Evolutionary conservation across 2,888 invertebrate species (phyloP).

Genomic region (Linnaemya tessellans): DNA sequence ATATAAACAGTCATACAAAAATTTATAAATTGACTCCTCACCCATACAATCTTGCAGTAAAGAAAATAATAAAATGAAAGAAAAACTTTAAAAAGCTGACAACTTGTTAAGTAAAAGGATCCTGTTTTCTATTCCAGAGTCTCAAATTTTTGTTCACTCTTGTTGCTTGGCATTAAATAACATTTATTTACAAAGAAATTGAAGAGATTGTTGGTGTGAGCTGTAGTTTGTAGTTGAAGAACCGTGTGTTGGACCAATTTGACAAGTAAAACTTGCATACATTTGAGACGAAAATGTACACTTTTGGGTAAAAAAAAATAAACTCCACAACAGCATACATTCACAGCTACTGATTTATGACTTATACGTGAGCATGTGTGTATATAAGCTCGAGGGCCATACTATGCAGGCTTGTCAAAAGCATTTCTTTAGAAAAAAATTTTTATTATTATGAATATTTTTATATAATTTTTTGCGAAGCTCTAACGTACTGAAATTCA

Average conservation of each 20-base stretch:
- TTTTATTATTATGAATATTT: background rate
- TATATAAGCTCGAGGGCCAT: background rate
- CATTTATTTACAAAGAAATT: constrained; percentile 12
- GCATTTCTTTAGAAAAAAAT: background rate
- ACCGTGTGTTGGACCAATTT: constrained; percentile 50
- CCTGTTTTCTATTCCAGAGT: constrained; percentile 13
- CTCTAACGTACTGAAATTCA: background rate
- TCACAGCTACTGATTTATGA: background rate
- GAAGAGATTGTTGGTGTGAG: background rate
- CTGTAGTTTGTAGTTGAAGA: constrained; percentile 27
- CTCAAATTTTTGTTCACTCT: constrained; percentile 14
- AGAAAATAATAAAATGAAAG: too few species aligned
- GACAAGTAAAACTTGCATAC: constrained; percentile 20
- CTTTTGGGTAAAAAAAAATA: background rate
- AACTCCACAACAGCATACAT: background rate
- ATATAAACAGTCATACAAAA: constrained; percentile 11
- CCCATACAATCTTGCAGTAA: background rate
- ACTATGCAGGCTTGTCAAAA: background rate
- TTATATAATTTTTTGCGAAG: too few species aligned
- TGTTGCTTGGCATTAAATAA: constrained; percentile 23
- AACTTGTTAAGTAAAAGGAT: constrained; percentile 14
- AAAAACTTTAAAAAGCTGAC: background rate
- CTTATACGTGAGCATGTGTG: background rate
- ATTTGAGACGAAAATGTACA: background rate
- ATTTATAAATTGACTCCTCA: constrained; percentile 35